Evolutionary conservation across 1,140 invertebrate genomes (phyloP).

Genomic region (Sitophilus oryzae): DNA sequence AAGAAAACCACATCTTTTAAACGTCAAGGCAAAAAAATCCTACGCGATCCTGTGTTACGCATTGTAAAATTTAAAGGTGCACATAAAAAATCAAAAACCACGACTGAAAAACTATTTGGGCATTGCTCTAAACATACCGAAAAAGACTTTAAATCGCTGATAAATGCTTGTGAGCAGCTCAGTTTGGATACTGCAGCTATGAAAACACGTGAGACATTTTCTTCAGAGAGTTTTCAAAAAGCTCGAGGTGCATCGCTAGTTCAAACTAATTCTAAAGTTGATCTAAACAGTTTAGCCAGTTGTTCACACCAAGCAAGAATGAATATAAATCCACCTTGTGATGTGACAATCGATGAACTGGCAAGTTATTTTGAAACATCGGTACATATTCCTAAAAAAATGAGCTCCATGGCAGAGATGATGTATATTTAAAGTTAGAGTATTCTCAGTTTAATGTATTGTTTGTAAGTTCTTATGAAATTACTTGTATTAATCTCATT

Average conservation of each 20-base stretch:
- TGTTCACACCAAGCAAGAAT: slow-evolving; percentile 59
- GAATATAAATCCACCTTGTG: slow-evolving; percentile 57
- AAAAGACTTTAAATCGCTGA: slow-evolving; percentile 39
- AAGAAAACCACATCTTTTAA: slow-evolving; percentile 41
- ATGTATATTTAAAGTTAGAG: slow-evolving; percentile 73
- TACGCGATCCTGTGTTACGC: slow-evolving; percentile 39
- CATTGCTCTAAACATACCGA: slow-evolving; percentile 29
- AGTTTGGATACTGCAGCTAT: slow-evolving; percentile 33
- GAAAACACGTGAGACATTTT: slow-evolving; percentile 29
- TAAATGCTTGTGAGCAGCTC: slow-evolving; percentile 40
- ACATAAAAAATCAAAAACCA: slow-evolving; percentile 15
- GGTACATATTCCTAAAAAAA: slow-evolving; percentile 92
- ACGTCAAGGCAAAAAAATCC: slow-evolving; percentile 34
- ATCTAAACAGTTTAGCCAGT: slow-evolving; percentile 25
- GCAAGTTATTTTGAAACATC: slow-evolving; percentile 89
- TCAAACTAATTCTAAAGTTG: slow-evolving; percentile 10
- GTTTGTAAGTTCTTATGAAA: not conserved
- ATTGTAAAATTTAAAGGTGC: slow-evolving; percentile 32
- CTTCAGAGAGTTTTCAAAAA: slow-evolving; percentile 32
- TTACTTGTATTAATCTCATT: not conserved
- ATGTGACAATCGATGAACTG: slow-evolving; percentile 84
- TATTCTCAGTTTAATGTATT: slow-evolving; percentile 5
- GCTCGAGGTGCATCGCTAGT: slow-evolving; percentile 10
- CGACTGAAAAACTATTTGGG: slow-evolving; percentile 33
- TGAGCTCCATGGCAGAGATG: slow-evolving; percentile 95